These are phyloP conservation scores for Glyptemys insculpta DNA, from an alignment of 2,797 vertebrate species.

Conservation along the genomic window DNA sequence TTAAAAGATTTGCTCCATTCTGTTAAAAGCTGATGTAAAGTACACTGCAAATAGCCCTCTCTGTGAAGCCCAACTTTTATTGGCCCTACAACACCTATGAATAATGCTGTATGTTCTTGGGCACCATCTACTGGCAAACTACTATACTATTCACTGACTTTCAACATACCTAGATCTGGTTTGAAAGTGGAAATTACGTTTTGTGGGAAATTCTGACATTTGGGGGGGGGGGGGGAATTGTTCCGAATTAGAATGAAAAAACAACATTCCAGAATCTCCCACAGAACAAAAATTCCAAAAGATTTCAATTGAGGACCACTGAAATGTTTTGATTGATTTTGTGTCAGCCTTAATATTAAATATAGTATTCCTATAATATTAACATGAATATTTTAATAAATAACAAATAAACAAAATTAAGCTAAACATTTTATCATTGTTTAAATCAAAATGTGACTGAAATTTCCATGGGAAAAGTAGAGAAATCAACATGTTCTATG, in stretches of 20 bases:
- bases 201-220: background rate
- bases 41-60: too few species aligned
- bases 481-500: conserved; percentile 34
- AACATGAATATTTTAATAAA: background rate
- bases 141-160: too few species aligned
- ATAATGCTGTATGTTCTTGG: background rate
- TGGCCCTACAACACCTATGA: background rate
- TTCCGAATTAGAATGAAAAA: background rate
- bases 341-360: background rate
- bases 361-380: background rate
- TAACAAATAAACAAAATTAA: background rate
- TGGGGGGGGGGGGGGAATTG: background rate
- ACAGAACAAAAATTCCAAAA: background rate
- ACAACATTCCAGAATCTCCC: background rate
- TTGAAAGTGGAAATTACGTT: background rate
- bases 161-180: background rate
- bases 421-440: background rate
- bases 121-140: background rate
- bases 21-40: background rate
- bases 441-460: background rate
- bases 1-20: background rate
- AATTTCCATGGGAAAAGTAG: background rate
- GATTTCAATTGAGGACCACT: background rate
- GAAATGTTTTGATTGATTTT: background rate
- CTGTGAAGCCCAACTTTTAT: too few species aligned